Percentiles rank a stretch among this genome's conserved stretches.
Evolutionary conservation across 1,140 invertebrate species (phyloP).

Genomic region (Anadara kagoshimensis): DNA sequence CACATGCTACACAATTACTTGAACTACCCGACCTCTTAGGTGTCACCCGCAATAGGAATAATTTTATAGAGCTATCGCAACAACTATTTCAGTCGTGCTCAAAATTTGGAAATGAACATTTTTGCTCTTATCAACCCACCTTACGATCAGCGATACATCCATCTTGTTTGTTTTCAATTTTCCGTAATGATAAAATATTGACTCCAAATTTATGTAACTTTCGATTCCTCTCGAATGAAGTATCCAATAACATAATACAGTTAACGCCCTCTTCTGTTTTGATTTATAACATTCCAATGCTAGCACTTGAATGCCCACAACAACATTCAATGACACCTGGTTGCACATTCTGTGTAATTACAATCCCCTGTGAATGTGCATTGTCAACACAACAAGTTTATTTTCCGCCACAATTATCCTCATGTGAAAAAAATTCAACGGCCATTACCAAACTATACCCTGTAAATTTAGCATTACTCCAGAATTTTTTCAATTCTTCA

Average conservation of each 20-base stretch:
- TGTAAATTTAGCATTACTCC: slow-evolving; percentile 26
- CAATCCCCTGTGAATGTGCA: slow-evolving; percentile 9
- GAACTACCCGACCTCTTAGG: slow-evolving; percentile 2
- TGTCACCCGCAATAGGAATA: slow-evolving; percentile 5
- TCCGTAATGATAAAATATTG: slow-evolving; percentile 10
- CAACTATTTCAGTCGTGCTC: background rate
- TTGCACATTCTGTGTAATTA: slow-evolving; percentile 14
- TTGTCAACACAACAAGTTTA: background rate
- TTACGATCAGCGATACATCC: slow-evolving; percentile 7
- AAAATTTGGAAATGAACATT: background rate
- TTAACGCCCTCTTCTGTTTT: slow-evolving; percentile 22
- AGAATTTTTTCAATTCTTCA: slow-evolving; percentile 23
- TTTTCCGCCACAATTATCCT: slow-evolving; percentile 8
- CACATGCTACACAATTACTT: slow-evolving; percentile 17
- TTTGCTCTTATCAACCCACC: slow-evolving; percentile 14
- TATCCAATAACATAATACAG: slow-evolving; percentile 10
- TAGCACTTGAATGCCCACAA: background rate
- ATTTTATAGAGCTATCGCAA: slow-evolving; percentile 4
- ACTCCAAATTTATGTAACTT: slow-evolving; percentile 27
- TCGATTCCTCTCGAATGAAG: slow-evolving; percentile 7
- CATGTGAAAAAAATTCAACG: background rate
- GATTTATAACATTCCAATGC: slow-evolving; percentile 16
- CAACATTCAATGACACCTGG: background rate
- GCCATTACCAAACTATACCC: slow-evolving; percentile 12
- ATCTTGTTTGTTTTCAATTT: slow-evolving; percentile 18